Evolutionary conservation across 2,113 vertebrate genomes (phyloP).

Genomic region (Salvelinus fontinalis): DNA sequence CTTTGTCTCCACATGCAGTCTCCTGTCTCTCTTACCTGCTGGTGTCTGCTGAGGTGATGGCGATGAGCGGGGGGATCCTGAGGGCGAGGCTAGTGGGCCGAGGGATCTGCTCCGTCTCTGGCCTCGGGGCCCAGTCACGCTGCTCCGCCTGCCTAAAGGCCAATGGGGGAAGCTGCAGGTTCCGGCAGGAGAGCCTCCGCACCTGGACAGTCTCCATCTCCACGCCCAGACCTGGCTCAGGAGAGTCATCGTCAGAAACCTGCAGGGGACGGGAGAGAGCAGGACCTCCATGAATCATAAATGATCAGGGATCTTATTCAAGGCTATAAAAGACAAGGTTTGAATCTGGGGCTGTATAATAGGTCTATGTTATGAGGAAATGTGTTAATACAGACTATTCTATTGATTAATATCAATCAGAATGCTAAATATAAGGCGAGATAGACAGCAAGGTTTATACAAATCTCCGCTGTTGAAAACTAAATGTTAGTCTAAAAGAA

Average conservation of each 20-base stretch:
- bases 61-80: slow-evolving; percentile 79
- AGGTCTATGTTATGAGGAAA: too few species aligned
- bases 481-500: too few species aligned
- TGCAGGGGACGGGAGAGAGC: slow-evolving; percentile 28
- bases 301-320: neutral
- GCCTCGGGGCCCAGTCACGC: slow-evolving; percentile 73
- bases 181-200: slow-evolving; percentile 77
- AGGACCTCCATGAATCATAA: neutral
- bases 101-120: slow-evolving; percentile 64
- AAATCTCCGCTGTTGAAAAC: too few species aligned
- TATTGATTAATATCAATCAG: too few species aligned
- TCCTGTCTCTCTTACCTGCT: slow-evolving; percentile 69
- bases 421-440: too few species aligned
- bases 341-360: too few species aligned
- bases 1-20: neutral
- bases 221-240: slow-evolving; percentile 52
- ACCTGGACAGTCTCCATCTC: slow-evolving; percentile 77
- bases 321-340: neutral
- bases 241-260: slow-evolving; percentile 75
- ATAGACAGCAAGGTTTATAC: too few species aligned
- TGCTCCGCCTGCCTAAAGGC: slow-evolving; percentile 81
- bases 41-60: slow-evolving; percentile 80
- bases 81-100: slow-evolving; percentile 77
- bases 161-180: slow-evolving; percentile 79
- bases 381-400: too few species aligned